Evolutionary conservation across 2,113 vertebrate genomes (phyloP), one percentile per base, ranked within the genome.

Genomic region (Archocentrus centrarchus): DNA sequence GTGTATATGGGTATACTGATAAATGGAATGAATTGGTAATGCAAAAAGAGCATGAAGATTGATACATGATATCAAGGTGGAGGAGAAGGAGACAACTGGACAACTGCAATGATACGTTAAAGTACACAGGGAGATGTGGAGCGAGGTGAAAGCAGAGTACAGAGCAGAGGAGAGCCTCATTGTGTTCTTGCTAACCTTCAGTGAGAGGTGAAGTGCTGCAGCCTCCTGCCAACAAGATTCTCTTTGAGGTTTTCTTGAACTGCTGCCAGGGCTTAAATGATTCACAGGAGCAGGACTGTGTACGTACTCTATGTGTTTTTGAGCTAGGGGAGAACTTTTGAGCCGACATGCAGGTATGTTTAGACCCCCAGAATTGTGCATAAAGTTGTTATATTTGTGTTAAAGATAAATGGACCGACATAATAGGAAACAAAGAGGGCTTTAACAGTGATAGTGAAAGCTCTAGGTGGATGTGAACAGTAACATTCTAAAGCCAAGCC

Each of bases 221-320:
- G 89, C 85, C 87, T 92, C 83, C 92, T 93, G 94, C 94, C 94
- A 95, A 93, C 90, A 90, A 81, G 50, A 77, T 82, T 91, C 83
- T 86, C 94, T 95, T 94, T 95, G 94, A 92, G 93, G 87, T 94
- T 91, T 91, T 88, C 70, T 93, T 32, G 18, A 95, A 93, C 86
- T 10, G 44, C 89, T 75, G 94, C 94, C 96, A 97, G 86, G 14
- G n/a, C 77, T 82, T 83, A 92, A 94, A 95, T 93, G 92, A 92
- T 89, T 94, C 91, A 85, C 91, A 93, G 93, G 82, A 94, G 88
- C 90, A 76, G 20, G 64, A 57, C 59, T 86, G 80, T 83, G 86
- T 84, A 77, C 63, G 78, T 75, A 64, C 66, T 81, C 80, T 44
- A 75, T 58, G 76, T 77, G 81, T 77, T 59, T 82, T 60, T 22